Base-by-base conservation (phyloP, 2,797 vertebrate genomes). In the Pangasius macronema region DNA sequence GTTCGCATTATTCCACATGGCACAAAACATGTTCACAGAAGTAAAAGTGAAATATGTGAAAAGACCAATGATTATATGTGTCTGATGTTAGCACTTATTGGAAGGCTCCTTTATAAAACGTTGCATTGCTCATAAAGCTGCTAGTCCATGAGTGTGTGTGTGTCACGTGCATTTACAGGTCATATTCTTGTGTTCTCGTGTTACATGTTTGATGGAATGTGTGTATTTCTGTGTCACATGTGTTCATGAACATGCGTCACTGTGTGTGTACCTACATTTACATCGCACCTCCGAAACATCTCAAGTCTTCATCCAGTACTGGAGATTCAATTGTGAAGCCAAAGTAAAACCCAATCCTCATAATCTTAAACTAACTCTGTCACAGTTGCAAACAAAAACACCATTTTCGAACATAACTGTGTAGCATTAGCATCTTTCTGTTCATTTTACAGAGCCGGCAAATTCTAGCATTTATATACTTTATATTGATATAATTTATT, bases 221-320 rank as follows among this genome's bases (percentile, higher is more conserved):
- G 59, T 86, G 76, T 87, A 88, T 87, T 79, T 90, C 87, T 57
- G 81, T 89, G 76, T 87, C 76, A 75, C 85, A 83, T 75, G 82
- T 89, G 85, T 88, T 88, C 88, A 80, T 87, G 72, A 87, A 80
- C 72, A 85, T 77, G 85, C n/a, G n/a, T n/a, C n/a, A n/a, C n/a
- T n/a, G n/a, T n/a, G n/a, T n/a, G n/a, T n/a, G n/a, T n/a, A n/a
- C n/a, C n/a, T n/a, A n/a, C n/a, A n/a, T n/a, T n/a, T n/a, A n/a
- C n/a, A n/a, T n/a, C n/a, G n/a, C n/a, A n/a, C n/a, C n/a, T n/a
- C n/a, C n/a, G n/a, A n/a, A n/a, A n/a, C n/a, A n/a, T n/a, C n/a
- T n/a, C n/a, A n/a, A n/a, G n/a, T n/a, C n/a, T n/a, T n/a, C n/a
- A n/a, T n/a, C n/a, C n/a, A n/a, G n/a, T n/a, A n/a, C n/a, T n/a